A percentile compares a stretch with the other conserved stretches of the same genome.
These are phyloP conservation scores for Actenoides hombroni DNA, from an alignment of 2,113 vertebrate species.

Conservation along the genomic window DNA sequence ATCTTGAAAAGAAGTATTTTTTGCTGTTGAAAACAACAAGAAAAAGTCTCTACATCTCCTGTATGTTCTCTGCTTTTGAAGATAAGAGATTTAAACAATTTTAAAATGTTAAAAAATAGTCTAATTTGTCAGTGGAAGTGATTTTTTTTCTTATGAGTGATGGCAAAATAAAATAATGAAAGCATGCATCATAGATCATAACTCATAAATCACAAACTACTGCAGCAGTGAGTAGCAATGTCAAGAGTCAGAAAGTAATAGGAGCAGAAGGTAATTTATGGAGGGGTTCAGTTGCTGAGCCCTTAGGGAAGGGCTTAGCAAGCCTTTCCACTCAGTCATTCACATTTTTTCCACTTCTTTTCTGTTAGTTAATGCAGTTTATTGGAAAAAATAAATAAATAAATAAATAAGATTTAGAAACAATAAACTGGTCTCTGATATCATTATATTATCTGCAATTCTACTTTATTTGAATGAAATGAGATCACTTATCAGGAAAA, in stretches of 20 bases:
- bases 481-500: neutral
- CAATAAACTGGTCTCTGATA: neutral
- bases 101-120: neutral
- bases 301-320: neutral
- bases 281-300: neutral
- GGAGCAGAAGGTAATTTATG: neutral
- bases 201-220: neutral
- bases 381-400: neutral
- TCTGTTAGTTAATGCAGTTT: neutral
- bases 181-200: neutral
- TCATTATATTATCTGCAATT: neutral
- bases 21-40: neutral
- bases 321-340: neutral
- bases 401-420: neutral
- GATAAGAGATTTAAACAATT: neutral
- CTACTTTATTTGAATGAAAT: neutral
- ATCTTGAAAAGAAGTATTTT: neutral
- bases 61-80: neutral
- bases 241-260: neutral
- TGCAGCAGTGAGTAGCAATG: neutral
- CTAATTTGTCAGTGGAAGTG: neutral
- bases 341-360: neutral
- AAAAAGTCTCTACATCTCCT: neutral
- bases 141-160: neutral
- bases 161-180: neutral